These are phyloP conservation scores for Junonia oenone DNA, from an alignment of 2,888 invertebrate species.

Conservation along the genomic window DNA sequence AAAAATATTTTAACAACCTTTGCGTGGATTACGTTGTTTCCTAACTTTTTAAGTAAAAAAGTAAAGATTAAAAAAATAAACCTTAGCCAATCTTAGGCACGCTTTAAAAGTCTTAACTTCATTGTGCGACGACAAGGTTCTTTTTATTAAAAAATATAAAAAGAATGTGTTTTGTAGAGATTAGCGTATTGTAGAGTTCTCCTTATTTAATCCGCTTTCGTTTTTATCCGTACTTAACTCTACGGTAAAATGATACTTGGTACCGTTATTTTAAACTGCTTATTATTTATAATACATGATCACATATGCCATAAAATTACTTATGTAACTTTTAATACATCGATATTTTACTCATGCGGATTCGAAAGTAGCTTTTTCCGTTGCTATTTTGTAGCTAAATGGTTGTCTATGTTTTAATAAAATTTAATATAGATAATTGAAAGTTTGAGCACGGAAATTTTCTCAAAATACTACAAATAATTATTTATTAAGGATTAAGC, in stretches of 20 bases:
- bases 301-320: not conserved
- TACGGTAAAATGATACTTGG: constrained; percentile 1
- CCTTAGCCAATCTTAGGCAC: not conserved
- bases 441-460: no score
- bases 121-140: not conserved
- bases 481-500: no score
- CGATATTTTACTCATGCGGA: no score
- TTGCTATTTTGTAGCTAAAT: no score
- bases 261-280: constrained; percentile 4
- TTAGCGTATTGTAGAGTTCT: constrained; percentile 6
- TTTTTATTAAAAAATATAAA: not conserved
- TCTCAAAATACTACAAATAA: no score
- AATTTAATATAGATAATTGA: no score
- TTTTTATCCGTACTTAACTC: constrained; percentile 5
- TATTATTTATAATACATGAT: not conserved
- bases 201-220: constrained; percentile 10
- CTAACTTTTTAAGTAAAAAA: not conserved
- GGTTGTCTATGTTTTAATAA: no score
- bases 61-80: not conserved
- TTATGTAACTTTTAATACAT: not conserved
- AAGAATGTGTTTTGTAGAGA: not conserved
- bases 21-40: not conserved
- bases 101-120: not conserved
- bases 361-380: no score
- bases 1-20: not conserved